Evolutionary conservation across 2,113 vertebrate genomes (phyloP), one percentile per base, ranked within the genome.

Genomic region (Rhinichthys klamathensis): DNA sequence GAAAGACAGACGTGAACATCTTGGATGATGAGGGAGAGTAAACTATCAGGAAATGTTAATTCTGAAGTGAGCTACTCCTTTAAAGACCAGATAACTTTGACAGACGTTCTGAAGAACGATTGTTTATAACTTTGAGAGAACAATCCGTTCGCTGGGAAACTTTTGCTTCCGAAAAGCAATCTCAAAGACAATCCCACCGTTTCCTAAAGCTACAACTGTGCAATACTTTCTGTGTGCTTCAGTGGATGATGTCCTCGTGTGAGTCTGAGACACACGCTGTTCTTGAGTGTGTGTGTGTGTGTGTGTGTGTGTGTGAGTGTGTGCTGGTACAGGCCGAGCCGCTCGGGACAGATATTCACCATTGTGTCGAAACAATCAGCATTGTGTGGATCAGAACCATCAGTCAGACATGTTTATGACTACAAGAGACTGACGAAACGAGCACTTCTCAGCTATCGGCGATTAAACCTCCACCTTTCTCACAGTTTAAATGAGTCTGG

Each of bases 291-390:
- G n/a, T n/a, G n/a, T n/a, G n/a, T n/a, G 7, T 0, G 38, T 41
- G 38, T 41, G 38, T 1, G 38, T 41, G 38, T 1, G 38, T 41
- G 38, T 41, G 8, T 41, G 41, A 0, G 41, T 41, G 41, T 41
- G 41, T 9, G 41, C 41, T 41, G 41, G 41, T 41, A 90, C 92
- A 86, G 89, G 82, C 56, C 56, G 78, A 90, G 76, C 56, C 75
- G 61, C 21, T 69, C 12, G 77, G 80, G 85, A 69, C 89, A 89
- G 85, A 88, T 86, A 87, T 76, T 83, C 54, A 25, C 54, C 27
- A 56, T 84, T 81, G 60, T 75, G 38, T 70, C 9, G 15, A 79
- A 89, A 89, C 85, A 87, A 85, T 83, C 44, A 85, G 76, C 72
- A 63, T 61, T 87, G 86, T 89, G 30, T 27, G 38, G 15, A 12